Evolutionary conservation across 2,797 vertebrate species (phyloP), one percentile per base, ranked within the genome.

Genomic region (Artibeus lituratus): DNA sequence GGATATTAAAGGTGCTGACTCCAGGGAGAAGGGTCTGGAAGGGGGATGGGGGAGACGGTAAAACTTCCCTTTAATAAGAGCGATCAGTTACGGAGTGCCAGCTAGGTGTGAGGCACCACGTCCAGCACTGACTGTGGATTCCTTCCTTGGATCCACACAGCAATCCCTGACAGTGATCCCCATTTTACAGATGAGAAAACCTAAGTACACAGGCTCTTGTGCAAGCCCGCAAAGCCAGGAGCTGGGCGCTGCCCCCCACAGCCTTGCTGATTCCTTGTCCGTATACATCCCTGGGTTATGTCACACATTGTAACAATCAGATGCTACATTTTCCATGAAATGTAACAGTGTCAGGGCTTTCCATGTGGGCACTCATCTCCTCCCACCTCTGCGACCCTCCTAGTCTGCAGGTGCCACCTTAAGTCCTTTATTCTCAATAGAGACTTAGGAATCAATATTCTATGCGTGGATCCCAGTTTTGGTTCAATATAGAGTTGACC

Each of bases 41-140:
- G 2, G 22, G 42, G 70, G 55, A 15, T 8, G 39, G 57, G 9
- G 44, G 87, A 65, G 42, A 49, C 2, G n/a, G 29, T 2, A 32
- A 65, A 10, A 21, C 16, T 55, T 57, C 69, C 59, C 42, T 53
- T 39, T 32, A 86, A 8, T 18, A 39, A 47, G 0, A 76, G 59
- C 15, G 37, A 10, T 7, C 0, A 2, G 14, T 49, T 19, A 11
- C 1, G 2, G 14, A n/a, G 22, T 0, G 62, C 73, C 37, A 18
- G 18, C 55, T 44, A 3, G 44, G 47, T 9, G 62, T 72, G 0
- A 19, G 8, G 37, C 19, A 35, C 4, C 10, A 37, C 2, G 37
- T 16, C 26, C 51, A n/a, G 77, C 37, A 21, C 35, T 2, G 3
- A 19, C 3, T 26, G 44, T 10, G 42, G 73, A 26, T 22, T 42